Conservation (phyloP, 2,888 invertebrate genomes). For the Mycalesis mineus region DNA sequence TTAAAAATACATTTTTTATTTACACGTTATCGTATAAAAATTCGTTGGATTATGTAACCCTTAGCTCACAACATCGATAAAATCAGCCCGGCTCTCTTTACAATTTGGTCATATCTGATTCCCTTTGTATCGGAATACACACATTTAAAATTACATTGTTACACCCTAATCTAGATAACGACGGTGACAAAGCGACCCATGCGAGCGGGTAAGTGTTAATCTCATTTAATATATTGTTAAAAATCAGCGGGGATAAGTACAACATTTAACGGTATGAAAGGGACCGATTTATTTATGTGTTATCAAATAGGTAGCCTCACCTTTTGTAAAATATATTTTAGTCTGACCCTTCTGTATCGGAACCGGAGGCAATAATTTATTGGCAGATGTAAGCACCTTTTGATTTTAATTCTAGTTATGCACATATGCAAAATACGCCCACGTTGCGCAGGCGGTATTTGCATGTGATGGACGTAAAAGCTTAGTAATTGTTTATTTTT, state of each 20-base stretch:
- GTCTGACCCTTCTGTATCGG: conserved; percentile 6
- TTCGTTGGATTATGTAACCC: conserved; percentile 33
- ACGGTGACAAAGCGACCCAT: conserved; percentile 60
- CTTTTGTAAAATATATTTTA: conserved; percentile 15
- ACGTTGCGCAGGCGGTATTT: too few relatives aligned
- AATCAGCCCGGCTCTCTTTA: conserved; percentile 54
- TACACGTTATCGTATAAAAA: conserved; percentile 16
- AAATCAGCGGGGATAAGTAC: conserved; percentile 60
- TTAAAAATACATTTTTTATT: neutral
- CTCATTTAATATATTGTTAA: conserved; percentile 73
- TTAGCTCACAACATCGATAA: conserved; percentile 43
- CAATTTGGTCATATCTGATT: conserved; percentile 53
- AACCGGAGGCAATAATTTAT: conserved; percentile 1
- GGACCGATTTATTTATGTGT: conserved; percentile 37
- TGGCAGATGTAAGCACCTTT: neutral
- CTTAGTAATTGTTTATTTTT: too few relatives aligned
- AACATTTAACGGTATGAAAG: conserved; percentile 47
- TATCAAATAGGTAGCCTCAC: conserved; percentile 16
- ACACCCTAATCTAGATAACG: conserved; percentile 73
- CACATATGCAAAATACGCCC: too few relatives aligned
- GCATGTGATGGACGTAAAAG: too few relatives aligned
- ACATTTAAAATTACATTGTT: conserved; percentile 68
- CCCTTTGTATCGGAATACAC: conserved; percentile 60
- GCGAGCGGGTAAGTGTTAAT: conserved; percentile 70
- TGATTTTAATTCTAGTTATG: neutral